Conservation (phyloP, 2,113 vertebrate species). For the Lasiurus borealis region DNA sequence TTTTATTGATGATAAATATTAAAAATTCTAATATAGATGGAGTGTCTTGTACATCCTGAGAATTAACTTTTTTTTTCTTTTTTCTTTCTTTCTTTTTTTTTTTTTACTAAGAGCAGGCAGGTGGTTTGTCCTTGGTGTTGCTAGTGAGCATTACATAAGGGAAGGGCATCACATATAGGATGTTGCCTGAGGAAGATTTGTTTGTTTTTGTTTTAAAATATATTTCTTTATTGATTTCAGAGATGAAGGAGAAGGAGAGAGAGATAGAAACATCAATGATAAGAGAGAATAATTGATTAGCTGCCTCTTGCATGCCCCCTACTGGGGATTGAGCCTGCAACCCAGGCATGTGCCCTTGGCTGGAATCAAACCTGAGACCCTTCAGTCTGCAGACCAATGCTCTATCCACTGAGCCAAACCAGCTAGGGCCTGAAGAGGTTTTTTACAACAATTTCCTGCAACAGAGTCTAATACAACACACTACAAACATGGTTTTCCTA, state of each 20-base stretch:
- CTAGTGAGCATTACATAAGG: background rate
- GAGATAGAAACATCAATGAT: too few species aligned
- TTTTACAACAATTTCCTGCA: background rate
- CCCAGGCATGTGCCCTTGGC: too few species aligned
- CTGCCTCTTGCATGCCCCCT: too few species aligned
- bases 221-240: too few species aligned
- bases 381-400: too few species aligned
- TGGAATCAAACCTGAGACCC: too few species aligned
- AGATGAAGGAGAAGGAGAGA: too few species aligned
- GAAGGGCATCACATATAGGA: background rate
- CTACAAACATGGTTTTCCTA: background rate
- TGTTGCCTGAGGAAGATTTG: background rate
- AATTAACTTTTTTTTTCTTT: background rate
- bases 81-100: too few species aligned
- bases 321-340: too few species aligned
- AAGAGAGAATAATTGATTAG: too few species aligned
- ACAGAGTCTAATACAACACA: background rate
- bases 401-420: too few species aligned
- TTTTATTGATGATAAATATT: conserved; percentile 2
- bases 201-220: too few species aligned
- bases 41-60: background rate
- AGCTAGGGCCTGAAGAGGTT: background rate
- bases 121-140: background rate
- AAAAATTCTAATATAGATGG: conserved; percentile 18
- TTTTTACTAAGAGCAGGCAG: background rate